Evolutionary conservation across 30 jellyfish, hydroid and myxozoan genomes (phyloP).

Genomic region (Aurelia sp.): DNA sequence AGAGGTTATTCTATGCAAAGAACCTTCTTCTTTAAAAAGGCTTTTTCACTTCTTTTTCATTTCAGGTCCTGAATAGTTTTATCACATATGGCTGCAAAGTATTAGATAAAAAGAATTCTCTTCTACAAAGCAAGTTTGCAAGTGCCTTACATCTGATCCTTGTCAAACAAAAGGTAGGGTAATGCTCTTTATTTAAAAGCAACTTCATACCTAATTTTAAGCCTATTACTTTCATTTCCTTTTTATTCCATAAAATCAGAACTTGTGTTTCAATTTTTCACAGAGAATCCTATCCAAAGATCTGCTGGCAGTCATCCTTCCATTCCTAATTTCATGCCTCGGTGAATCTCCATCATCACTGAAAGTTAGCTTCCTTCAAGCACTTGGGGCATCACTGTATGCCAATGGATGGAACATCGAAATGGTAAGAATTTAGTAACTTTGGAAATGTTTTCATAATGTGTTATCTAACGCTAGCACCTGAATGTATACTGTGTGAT

Average conservation of each 20-base stretch:
- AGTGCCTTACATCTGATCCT: constrained; percentile 67
- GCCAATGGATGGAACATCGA: constrained; percentile 79
- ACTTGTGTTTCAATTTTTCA: background rate
- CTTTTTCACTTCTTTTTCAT: background rate
- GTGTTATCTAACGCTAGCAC: background rate
- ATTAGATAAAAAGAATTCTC: constrained; percentile 45
- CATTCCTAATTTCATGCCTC: constrained; percentile 59
- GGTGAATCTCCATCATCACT: constrained; percentile 30
- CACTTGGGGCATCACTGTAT: constrained; percentile 77
- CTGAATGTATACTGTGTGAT: background rate
- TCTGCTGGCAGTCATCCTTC: background rate
- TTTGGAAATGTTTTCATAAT: background rate
- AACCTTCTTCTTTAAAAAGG: too few species aligned
- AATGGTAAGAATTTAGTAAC: constrained; percentile 47
- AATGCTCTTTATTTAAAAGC: background rate
- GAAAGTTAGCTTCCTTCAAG: constrained; percentile 72
- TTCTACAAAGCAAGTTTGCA: constrained; percentile 85
- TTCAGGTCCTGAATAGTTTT: constrained; percentile 63
- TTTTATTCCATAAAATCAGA: background rate
- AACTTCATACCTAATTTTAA: background rate
- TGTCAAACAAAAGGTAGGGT: constrained; percentile 65
- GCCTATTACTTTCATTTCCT: background rate
- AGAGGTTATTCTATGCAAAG: too few species aligned
- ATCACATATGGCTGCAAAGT: constrained; percentile 80
- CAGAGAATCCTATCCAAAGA: constrained; percentile 44